A percentile compares a stretch with the other conserved stretches of the same genome.
Conservation (phyloP, 2,797 vertebrate genomes). For the Nothura maculosa region DNA sequence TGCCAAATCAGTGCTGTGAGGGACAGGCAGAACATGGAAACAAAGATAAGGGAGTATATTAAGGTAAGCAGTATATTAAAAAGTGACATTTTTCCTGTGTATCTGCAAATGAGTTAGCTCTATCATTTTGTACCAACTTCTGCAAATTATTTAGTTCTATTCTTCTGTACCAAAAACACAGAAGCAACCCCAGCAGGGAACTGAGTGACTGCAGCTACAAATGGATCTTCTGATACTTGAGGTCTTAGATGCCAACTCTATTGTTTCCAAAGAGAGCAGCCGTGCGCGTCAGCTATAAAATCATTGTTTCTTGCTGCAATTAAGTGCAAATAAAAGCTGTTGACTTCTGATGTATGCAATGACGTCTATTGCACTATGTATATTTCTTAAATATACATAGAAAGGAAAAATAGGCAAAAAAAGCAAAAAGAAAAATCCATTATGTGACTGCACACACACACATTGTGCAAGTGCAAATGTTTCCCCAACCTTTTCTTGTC, state of each 20-base stretch:
- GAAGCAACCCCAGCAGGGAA: background rate
- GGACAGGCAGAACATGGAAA: background rate
- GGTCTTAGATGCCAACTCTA: background rate
- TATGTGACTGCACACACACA: conserved; percentile 19
- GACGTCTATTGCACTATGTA: conserved; percentile 73
- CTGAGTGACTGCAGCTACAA: background rate
- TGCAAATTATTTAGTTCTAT: background rate
- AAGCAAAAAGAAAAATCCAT: background rate
- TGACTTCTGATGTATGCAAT: conserved; percentile 73
- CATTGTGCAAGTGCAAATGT: conserved; percentile 52
- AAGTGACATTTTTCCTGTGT: background rate
- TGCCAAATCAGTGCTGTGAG: background rate
- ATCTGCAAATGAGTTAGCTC: background rate
- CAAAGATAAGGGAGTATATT: background rate
- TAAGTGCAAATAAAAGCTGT: conserved; percentile 68
- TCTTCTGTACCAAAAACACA: background rate
- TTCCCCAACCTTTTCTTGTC: conserved; percentile 57
- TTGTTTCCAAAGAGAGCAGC: conserved; percentile 38
- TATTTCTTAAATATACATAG: conserved; percentile 80
- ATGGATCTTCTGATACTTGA: background rate
- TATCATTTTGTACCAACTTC: background rate
- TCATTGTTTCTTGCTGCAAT: background rate
- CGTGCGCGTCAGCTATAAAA: background rate
- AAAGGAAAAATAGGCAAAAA: conserved; percentile 50
- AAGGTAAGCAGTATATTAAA: too few species aligned